These are phyloP conservation scores for Myiotriccus ornatus DNA, from an alignment of 2,797 vertebrate species.

Conservation along the genomic window DNA sequence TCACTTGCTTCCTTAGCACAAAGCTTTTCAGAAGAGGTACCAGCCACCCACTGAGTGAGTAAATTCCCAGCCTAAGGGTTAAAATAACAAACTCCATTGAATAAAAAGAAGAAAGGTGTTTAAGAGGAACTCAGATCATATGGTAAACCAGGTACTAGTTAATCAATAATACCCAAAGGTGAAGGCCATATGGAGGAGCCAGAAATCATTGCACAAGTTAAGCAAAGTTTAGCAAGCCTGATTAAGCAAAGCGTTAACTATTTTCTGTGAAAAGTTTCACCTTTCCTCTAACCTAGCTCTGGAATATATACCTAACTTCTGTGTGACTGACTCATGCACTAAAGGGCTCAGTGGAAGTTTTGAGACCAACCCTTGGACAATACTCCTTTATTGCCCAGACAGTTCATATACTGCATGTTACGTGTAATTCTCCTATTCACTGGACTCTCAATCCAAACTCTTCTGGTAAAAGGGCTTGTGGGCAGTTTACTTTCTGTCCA, in stretches of 20 bases:
- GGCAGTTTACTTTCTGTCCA: slow-evolving; percentile 67
- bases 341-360: slow-evolving; percentile 6
- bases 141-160: slow-evolving; percentile 57
- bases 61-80: slow-evolving; percentile 54
- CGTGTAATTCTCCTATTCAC: slow-evolving; percentile 46
- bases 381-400: slow-evolving; percentile 24
- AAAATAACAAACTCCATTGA: slow-evolving; percentile 37
- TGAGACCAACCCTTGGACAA: slow-evolving; percentile 32
- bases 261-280: slow-evolving; percentile 70
- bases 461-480: slow-evolving; percentile 71
- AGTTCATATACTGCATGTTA: slow-evolving; percentile 33
- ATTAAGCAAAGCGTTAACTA: slow-evolving; percentile 71
- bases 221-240: slow-evolving; percentile 71
- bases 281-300: slow-evolving; percentile 53
- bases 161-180: slow-evolving; percentile 73
- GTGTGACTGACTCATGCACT: slow-evolving; percentile 4
- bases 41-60: not conserved
- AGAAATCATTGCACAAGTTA: slow-evolving; percentile 71
- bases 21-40: slow-evolving; percentile 13
- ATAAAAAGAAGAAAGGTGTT: slow-evolving; percentile 48
- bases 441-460: slow-evolving; percentile 39
- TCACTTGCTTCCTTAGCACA: not conserved
- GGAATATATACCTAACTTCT: not conserved
- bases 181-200: slow-evolving; percentile 64
- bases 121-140: slow-evolving; percentile 50